phyloP scores from a whole-genome alignment of 2,888 invertebrate species.

The Pasiphila rectangulata region DNA sequence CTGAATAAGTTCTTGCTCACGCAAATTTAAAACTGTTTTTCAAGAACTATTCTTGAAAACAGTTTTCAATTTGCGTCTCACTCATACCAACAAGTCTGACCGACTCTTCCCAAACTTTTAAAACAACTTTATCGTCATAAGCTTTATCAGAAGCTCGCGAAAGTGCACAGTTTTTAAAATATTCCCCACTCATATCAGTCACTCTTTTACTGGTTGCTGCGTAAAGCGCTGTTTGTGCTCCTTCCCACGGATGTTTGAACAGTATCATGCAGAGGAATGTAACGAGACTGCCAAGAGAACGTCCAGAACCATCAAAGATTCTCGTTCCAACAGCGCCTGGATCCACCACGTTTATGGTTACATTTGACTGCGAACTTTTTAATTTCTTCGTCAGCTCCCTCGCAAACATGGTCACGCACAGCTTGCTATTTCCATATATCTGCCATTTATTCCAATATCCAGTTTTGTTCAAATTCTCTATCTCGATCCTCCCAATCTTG shows the following conservation, averaged over 20 bases:
- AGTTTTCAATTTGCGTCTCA: conserved; percentile 84
- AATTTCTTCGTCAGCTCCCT: conserved; percentile 86
- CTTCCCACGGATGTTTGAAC: conserved; percentile 88
- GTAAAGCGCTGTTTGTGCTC: conserved; percentile 89
- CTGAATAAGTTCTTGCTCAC: no score
- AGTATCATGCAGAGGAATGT: conserved; percentile 82
- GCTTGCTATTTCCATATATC: conserved; percentile 83
- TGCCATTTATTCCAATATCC: conserved; percentile 68
- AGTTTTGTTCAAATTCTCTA: conserved; percentile 85
- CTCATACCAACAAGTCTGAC: conserved; percentile 84
- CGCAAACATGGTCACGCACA: conserved; percentile 87
- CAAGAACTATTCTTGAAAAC: conserved; percentile 36
- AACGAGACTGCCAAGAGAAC: conserved; percentile 78
- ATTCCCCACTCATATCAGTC: conserved; percentile 85
- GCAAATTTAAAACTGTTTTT: no score
- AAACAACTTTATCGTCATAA: conserved; percentile 84
- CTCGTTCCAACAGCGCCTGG: conserved; percentile 91
- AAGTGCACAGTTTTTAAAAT: conserved; percentile 88
- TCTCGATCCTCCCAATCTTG: conserved; percentile 83
- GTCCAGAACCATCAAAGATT: conserved; percentile 81
- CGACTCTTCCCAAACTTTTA: conserved; percentile 90
- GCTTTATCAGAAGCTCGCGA: conserved; percentile 80
- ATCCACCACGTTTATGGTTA: conserved; percentile 90
- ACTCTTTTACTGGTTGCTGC: conserved; percentile 86
- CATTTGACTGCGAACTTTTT: conserved; percentile 79